Base-by-base conservation (phyloP, 2,113 vertebrate genomes). In the Phylloscopus trochilus region DNA sequence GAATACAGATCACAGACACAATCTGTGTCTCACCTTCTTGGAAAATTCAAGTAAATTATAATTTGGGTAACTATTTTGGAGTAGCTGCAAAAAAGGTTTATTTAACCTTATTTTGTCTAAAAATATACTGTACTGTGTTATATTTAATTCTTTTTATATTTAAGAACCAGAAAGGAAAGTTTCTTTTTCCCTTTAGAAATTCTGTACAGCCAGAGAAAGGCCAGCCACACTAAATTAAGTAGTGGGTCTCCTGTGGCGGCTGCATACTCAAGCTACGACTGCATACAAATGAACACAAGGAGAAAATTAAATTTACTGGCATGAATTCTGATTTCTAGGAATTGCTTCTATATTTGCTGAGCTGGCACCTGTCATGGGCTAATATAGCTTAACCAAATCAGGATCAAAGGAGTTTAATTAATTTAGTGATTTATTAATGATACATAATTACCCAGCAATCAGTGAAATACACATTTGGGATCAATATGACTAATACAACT, bases 361-460 rank as follows among this genome's bases (percentile, higher is more conserved):
- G 81, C 66, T 92, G 69, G 21, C 47, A 63, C 9, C 23, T 89
- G 72, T 91, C 35, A 24, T n/a, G 27, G 20, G 15, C 63, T 93
- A 77, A 74, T 83, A 53, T 13, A 74, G 16, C 31, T 84, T 37
- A 91, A 88, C 46, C 7, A 85, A 95, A 68, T 82, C 60, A 87
- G 11, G 44, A 95, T 91, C 69, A 87, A 92, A 89, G 33, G 15
- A 23, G 19, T 53, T 56, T 82, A 90, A 95, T 83, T 93, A 89
- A 91, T 81, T 51, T 81, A 84, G 60, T 89, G 62, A 60, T 93
- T 89, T 91, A 96, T 94, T 89, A 95, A 95, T 87, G 66, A 59
- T 72, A 49, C 52, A 87, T 87, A 94, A 92, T 94, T 91, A 91
- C 44, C 4, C 35, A 52, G 78, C 47, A 87, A 87, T 91, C 66